Conservation (phyloP, 2,113 vertebrate genomes). For the Cranoglanis bouderius region DNA sequence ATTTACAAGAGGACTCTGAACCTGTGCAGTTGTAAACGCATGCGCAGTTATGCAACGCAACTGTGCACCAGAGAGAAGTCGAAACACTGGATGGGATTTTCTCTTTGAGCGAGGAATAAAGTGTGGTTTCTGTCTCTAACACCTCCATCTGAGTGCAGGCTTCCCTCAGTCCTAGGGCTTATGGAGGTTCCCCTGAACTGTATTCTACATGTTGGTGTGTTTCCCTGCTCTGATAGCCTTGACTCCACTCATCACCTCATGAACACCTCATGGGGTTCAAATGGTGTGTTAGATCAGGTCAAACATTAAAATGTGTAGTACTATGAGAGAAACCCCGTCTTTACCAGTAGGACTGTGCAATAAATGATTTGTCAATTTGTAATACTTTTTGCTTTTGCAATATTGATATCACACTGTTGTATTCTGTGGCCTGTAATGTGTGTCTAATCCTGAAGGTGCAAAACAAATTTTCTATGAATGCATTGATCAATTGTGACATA, state of each 20-base stretch:
- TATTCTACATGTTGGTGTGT: background rate
- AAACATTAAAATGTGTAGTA: background rate
- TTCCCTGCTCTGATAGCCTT: background rate
- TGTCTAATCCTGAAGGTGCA: background rate
- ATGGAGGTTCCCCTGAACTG: too few species aligned
- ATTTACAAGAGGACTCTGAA: constrained; percentile 6
- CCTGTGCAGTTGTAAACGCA: background rate
- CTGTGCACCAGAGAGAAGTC: too few species aligned
- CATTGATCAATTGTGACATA: background rate
- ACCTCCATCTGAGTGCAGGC: too few species aligned
- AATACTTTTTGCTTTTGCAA: background rate
- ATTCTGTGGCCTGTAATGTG: background rate
- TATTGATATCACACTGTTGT: background rate
- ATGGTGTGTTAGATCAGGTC: too few species aligned
- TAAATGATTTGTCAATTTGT: background rate
- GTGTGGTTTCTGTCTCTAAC: background rate
- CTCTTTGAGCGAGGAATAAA: background rate
- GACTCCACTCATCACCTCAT: background rate
- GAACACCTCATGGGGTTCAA: too few species aligned
- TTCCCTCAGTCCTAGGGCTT: too few species aligned
- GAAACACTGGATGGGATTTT: too few species aligned
- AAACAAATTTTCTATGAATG: background rate
- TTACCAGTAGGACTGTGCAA: background rate
- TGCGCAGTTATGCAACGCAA: background rate
- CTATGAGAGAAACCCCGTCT: background rate